Conservation (phyloP, 2,888 invertebrate species). For the Isoperla grammatica region DNA sequence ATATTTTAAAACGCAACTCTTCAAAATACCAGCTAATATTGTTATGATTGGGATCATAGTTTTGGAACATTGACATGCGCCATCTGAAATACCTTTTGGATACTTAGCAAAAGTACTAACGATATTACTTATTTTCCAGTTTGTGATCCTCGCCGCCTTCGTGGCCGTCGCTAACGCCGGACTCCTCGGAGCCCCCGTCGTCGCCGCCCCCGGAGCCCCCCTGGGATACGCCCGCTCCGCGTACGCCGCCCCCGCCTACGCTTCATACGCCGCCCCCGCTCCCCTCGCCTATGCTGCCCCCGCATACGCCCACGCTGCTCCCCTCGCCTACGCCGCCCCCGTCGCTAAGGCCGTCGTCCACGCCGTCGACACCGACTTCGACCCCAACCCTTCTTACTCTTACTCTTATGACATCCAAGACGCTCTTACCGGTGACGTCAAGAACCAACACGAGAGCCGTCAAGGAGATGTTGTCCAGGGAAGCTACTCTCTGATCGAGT, state of each 20-base stretch:
- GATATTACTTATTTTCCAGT: slow-evolving; percentile 5
- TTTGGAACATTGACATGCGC: too few relatives aligned
- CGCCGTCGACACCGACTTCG: slow-evolving; percentile 23
- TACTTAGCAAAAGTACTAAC: too few relatives aligned
- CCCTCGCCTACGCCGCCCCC: slow-evolving; percentile 6
- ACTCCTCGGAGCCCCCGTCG: slow-evolving; percentile 13
- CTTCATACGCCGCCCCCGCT: slow-evolving; percentile 17
- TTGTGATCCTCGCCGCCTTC: slow-evolving; percentile 28
- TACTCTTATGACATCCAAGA: slow-evolving; percentile 14
- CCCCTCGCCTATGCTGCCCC: slow-evolving; percentile 20
- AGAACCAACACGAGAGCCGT: slow-evolving; percentile 19
- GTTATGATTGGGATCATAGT: too few relatives aligned
- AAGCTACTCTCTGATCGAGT: slow-evolving; percentile 15
- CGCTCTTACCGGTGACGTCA: slow-evolving; percentile 18
- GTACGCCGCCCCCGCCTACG: slow-evolving; percentile 23
- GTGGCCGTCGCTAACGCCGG: slow-evolving; percentile 28
- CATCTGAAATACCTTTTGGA: too few relatives aligned
- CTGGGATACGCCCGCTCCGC: neutral
- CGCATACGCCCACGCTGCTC: slow-evolving; percentile 9
- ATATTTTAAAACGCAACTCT: too few relatives aligned
- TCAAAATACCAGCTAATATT: too few relatives aligned
- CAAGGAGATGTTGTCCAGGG: slow-evolving; percentile 20
- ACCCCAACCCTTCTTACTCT: slow-evolving; percentile 18
- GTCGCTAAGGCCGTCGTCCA: slow-evolving; percentile 1
- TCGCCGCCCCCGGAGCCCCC: slow-evolving; percentile 21